Percentiles rank a stretch among this genome's conserved stretches.
Evolutionary conservation across 1,140 invertebrate genomes (phyloP).

Genomic region (Caerostris extrusa): DNA sequence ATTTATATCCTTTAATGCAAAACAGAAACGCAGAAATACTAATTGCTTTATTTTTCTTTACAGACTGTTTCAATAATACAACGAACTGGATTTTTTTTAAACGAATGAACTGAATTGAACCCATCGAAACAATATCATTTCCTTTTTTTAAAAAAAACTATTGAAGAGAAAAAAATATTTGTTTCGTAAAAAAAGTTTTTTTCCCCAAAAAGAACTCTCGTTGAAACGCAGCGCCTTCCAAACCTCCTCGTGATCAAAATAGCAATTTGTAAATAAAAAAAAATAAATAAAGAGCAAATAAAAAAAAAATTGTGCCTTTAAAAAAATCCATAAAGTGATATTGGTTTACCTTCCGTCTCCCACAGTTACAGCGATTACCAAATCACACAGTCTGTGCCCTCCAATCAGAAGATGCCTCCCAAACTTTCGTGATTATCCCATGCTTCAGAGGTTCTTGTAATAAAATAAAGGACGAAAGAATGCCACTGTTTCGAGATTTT

Average conservation of each 20-base stretch:
- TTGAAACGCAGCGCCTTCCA: not conserved
- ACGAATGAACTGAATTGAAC: too few relatives aligned
- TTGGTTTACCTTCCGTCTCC: slow-evolving; percentile 49
- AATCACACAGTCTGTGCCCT: slow-evolving; percentile 52
- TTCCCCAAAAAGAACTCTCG: not conserved
- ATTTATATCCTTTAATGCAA: too few relatives aligned
- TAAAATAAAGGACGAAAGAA: slow-evolving; percentile 25
- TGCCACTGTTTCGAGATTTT: not conserved
- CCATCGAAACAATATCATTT: not conserved
- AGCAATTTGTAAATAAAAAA: slow-evolving; percentile 9
- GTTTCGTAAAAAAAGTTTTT: not conserved
- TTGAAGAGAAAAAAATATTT: not conserved
- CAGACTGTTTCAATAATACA: not conserved
- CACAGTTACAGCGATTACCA: slow-evolving; percentile 34
- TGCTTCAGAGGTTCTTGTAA: slow-evolving; percentile 32
- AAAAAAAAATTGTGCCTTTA: not conserved
- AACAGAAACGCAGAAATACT: too few relatives aligned
- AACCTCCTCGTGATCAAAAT: not conserved
- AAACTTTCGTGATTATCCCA: not conserved
- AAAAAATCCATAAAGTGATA: slow-evolving; percentile 60
- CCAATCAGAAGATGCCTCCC: slow-evolving; percentile 33
- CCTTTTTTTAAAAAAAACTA: slow-evolving; percentile 1
- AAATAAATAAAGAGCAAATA: not conserved
- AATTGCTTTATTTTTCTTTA: too few relatives aligned
- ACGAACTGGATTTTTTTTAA: not conserved